Conservation (phyloP, 2,797 vertebrate genomes). For the Apodemus agrarius region DNA sequence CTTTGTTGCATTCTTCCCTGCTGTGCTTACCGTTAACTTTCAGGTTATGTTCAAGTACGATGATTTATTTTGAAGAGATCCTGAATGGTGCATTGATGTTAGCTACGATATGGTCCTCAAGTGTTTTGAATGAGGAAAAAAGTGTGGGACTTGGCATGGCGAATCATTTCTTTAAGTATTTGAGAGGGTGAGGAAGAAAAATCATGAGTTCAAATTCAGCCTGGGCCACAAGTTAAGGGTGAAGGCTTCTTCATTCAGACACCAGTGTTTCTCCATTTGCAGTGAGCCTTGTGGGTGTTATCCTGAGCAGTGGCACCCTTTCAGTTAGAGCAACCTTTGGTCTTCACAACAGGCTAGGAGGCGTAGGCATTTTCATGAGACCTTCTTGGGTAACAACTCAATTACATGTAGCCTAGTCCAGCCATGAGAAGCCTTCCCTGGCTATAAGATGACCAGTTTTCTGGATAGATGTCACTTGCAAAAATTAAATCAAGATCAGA, state of each 20-base stretch:
- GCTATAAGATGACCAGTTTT: background rate
- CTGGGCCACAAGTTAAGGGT: background rate
- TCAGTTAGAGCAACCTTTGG: background rate
- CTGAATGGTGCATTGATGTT: background rate
- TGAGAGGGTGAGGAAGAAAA: background rate
- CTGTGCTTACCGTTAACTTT: background rate
- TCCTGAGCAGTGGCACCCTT: background rate
- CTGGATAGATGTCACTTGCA: background rate
- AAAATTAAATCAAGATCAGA: background rate
- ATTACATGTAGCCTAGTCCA: background rate
- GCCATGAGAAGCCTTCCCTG: background rate
- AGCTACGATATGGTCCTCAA: background rate
- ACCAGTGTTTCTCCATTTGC: background rate
- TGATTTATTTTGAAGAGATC: background rate
- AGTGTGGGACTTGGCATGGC: background rate
- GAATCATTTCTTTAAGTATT: background rate
- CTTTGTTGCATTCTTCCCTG: background rate
- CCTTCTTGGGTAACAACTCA: background rate
- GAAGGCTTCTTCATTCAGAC: background rate
- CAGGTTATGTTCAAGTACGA: background rate
- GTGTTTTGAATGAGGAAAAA: background rate
- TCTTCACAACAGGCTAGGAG: too few relatives aligned
- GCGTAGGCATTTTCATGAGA: background rate
- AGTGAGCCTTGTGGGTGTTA: background rate
- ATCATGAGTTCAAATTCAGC: background rate